Conservation (phyloP, 2,797 vertebrate genomes). For the Macroramphosus scolopax region DNA sequence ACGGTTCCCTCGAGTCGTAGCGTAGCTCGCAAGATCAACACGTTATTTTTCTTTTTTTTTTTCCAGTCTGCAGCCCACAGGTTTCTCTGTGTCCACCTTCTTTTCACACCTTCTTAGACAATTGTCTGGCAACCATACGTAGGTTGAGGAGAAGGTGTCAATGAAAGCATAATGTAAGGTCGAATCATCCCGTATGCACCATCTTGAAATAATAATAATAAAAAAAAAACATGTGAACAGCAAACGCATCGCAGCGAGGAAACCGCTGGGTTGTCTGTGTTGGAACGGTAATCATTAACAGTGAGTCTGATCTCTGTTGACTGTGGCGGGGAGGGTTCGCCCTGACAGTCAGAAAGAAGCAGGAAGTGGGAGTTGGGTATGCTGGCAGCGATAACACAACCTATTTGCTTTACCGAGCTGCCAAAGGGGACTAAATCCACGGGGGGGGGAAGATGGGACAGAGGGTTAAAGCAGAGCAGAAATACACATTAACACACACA, state of each 20-base stretch:
- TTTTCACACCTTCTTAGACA: slow-evolving; percentile 42
- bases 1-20: slow-evolving; percentile 55
- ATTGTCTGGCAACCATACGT: slow-evolving; percentile 17
- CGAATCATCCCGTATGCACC: no score
- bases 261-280: no score
- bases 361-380: slow-evolving; percentile 60
- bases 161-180: slow-evolving; percentile 6
- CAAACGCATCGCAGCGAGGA: no score
- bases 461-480: slow-evolving; percentile 41
- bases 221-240: no score
- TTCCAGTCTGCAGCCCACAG: slow-evolving; percentile 31
- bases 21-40: slow-evolving; percentile 32
- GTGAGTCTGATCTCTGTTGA: slow-evolving; percentile 22
- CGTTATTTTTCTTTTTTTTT: slow-evolving; percentile 44
- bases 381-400: slow-evolving; percentile 60
- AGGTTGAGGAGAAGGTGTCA: slow-evolving; percentile 17
- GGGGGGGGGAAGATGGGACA: slow-evolving; percentile 11
- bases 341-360: slow-evolving; percentile 41
- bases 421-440: slow-evolving; percentile 52
- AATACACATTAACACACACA: slow-evolving; percentile 53
- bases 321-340: slow-evolving; percentile 16
- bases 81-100: slow-evolving; percentile 23
- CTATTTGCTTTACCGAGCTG: slow-evolving; percentile 63
- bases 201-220: no score
- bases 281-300: slow-evolving; percentile 62